A percentile compares a stretch with the other conserved stretches of the same genome.
Evolutionary conservation across 92 coral and sea anemone species (phyloP).

Genomic region (Micromussa lordhowensis): DNA sequence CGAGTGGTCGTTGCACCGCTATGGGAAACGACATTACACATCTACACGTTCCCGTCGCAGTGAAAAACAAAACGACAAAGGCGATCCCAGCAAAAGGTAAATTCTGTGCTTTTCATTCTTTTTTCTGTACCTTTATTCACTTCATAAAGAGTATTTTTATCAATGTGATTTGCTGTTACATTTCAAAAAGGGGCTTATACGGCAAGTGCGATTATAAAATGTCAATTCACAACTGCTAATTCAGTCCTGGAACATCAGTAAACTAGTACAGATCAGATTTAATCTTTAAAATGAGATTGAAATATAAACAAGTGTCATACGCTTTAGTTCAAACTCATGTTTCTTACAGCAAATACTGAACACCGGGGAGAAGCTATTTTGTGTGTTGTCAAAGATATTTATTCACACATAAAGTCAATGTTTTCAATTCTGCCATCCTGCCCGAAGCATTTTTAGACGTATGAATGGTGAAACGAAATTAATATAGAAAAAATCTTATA

Average conservation of each 20-base stretch:
- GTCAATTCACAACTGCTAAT: neutral
- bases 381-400: neutral
- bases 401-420: neutral
- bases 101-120: neutral
- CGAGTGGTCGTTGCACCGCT: neutral
- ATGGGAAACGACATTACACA: constrained; percentile 43
- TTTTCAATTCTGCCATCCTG: neutral
- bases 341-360: neutral
- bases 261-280: neutral
- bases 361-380: neutral
- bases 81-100: constrained; percentile 34
- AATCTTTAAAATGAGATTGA: neutral
- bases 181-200: neutral
- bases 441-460: neutral
- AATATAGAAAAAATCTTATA: neutral
- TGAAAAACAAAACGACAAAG: constrained; percentile 1
- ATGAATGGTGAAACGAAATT: neutral
- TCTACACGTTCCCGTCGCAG: constrained; percentile 13
- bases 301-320: neutral
- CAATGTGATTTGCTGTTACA: neutral
- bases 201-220: neutral
- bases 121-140: neutral
- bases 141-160: neutral
- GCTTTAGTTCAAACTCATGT: neutral
- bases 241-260: neutral